Percentiles rank a stretch among this genome's conserved stretches.
phyloP scores from a whole-genome alignment of 2,797 vertebrate species.

The Anguilla megastoma region DNA sequence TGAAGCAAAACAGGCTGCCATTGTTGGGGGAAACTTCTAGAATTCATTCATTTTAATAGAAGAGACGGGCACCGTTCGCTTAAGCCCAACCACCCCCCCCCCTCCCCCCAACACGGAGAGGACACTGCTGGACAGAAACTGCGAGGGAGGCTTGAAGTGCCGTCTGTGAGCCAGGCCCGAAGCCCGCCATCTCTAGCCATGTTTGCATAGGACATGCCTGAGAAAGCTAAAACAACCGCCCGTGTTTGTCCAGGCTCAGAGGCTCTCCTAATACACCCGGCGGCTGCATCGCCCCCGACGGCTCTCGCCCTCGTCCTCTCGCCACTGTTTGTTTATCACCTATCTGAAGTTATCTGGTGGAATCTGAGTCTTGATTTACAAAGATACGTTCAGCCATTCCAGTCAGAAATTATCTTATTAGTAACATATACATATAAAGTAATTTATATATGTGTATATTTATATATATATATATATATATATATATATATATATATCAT shows the following conservation, averaged over 20 bases:
- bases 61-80: neutral
- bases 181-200: constrained; percentile 72
- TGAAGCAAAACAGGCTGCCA: neutral
- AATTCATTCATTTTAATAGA: neutral
- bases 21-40: neutral
- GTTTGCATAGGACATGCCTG: constrained; percentile 81
- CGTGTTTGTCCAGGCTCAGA: constrained; percentile 75
- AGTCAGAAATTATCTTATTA: neutral
- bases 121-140: neutral
- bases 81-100: too few relatives aligned
- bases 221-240: constrained; percentile 81
- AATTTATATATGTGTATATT: neutral
- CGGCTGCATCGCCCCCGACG: constrained; percentile 69
- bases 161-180: constrained; percentile 51
- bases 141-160: constrained; percentile 43
- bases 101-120: neutral
- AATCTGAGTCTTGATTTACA: constrained; percentile 26
- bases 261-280: constrained; percentile 71
- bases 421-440: neutral
- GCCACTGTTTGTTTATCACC: constrained; percentile 52
- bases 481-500: too few relatives aligned
- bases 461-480: neutral
- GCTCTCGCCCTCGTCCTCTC: neutral
- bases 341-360: constrained; percentile 41
- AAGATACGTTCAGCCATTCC: neutral